Evolutionary conservation across 1,140 invertebrate species (phyloP), one percentile per base, ranked within the genome.

Genomic region (Drosophila grimshawi): DNA sequence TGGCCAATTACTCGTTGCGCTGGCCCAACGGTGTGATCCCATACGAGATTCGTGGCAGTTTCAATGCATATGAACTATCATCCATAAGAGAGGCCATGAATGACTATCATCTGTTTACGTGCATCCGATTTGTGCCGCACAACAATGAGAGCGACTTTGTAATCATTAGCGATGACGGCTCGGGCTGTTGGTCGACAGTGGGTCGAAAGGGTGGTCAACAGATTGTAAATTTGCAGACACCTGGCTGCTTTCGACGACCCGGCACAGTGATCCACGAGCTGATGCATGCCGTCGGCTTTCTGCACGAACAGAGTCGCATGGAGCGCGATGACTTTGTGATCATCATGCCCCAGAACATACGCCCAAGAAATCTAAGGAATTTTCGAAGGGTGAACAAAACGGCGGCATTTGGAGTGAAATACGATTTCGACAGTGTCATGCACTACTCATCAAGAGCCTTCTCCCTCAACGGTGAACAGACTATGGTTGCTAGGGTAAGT

Each of bases 211-310:
- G 96, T 80, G 95, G 94, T 0, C 81, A 80, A 43, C 86, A 91
- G 56, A 94, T 95, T 67, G 93, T 96, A 0, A 96, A 96, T 88
- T 92, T 96, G 2, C 95, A 96, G 81, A 91, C 92, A 2, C 95
- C 95, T 2, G 95, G 95, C 2, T 97, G 97, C 80, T 91, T 96
- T 0, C 92, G 93, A 3, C 95, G 95, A 75, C 94, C 95, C 48
- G 95, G 96, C 5, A 96, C 96, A 0, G 93, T 96, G 3, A 92
- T 96, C 11, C 97, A 98, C 81, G 97, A 98, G 90, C 91, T 98
- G 66, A 95, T 97, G 93, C 97, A 98, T 78, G 95, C 95, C 0
- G 78, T 96, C n/a, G 97, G 97, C 2, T 97, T 98, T 91, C 94
- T 96, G 82, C 97, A 98, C 92, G 97, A 98, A 83, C 97, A 98